phyloP scores from a whole-genome alignment of 2,797 vertebrate species.

The Atherinosoma microstoma region DNA sequence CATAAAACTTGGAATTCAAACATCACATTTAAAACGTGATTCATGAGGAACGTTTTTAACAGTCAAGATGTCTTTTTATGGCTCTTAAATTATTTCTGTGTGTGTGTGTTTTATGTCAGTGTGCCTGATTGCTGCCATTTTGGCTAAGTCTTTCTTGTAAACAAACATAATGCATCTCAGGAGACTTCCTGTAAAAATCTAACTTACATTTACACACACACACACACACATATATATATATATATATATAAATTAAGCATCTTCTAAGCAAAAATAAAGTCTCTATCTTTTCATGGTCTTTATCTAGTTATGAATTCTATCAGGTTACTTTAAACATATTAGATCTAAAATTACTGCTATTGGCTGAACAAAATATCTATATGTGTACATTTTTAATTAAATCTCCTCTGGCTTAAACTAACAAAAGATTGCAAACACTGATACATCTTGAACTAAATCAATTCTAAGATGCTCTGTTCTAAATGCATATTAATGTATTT shows the following conservation, averaged over 20 bases:
- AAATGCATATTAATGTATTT: constrained; percentile 9
- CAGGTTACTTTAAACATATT: too few relatives aligned
- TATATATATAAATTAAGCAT: too few relatives aligned
- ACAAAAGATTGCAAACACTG: not conserved
- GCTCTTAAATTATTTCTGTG: not conserved
- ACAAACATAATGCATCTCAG: constrained; percentile 19
- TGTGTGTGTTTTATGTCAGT: not conserved
- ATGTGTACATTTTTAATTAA: constrained; percentile 1
- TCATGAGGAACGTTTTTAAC: constrained; percentile 16
- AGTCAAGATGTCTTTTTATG: not conserved
- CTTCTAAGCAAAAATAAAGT: not conserved
- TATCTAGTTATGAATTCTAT: too few relatives aligned
- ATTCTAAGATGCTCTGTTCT: constrained; percentile 9
- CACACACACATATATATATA: too few relatives aligned
- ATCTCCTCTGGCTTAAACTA: not conserved
- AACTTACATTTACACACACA: too few relatives aligned
- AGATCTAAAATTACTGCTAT: too few relatives aligned
- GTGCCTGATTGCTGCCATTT: constrained; percentile 3
- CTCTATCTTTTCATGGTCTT: too few relatives aligned
- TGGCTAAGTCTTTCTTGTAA: not conserved
- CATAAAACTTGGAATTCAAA: constrained; percentile 13
- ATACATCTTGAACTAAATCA: not conserved
- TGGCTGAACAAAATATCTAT: too few relatives aligned
- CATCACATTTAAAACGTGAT: constrained; percentile 16
- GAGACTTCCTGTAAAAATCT: constrained; percentile 2